Percentiles rank a stretch among this genome's conserved stretches.
These are phyloP conservation scores for Rallus crepitans DNA, from an alignment of 2,797 vertebrate species.

Conservation along the genomic window DNA sequence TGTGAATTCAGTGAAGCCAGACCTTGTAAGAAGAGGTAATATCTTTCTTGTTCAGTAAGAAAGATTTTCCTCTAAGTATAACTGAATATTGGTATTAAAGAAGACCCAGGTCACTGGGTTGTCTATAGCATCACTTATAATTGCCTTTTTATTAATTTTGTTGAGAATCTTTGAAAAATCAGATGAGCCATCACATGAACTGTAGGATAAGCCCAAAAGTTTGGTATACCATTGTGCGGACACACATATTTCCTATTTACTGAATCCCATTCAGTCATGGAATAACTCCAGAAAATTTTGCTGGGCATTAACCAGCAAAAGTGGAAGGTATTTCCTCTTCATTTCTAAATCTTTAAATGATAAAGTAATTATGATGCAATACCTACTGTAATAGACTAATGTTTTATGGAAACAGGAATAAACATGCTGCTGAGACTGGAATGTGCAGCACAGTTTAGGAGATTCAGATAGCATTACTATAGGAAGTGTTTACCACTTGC, in stretches of 20 bases:
- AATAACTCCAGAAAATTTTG: not conserved
- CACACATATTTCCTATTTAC: not conserved
- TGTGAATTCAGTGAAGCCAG: not conserved
- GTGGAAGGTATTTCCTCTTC: not conserved
- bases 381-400: too few species aligned
- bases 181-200: not conserved
- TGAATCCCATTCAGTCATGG: not conserved
- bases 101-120: not conserved
- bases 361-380: not conserved
- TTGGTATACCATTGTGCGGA: not conserved
- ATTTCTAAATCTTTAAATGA: not conserved
- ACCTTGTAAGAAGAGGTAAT: not conserved
- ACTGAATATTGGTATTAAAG: not conserved
- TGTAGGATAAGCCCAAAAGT: not conserved
- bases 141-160: not conserved
- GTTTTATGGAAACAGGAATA: not conserved
- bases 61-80: not conserved
- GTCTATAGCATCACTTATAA: not conserved
- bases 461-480: not conserved
- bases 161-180: not conserved
- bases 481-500: not conserved
- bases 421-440: not conserved
- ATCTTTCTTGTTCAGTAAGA: not conserved
- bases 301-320: accelerated
- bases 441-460: not conserved